Percentiles rank a stretch among this genome's conserved stretches.
Conservation (phyloP, 2,797 vertebrate species). For the Sebastes kiyomatsui region DNA sequence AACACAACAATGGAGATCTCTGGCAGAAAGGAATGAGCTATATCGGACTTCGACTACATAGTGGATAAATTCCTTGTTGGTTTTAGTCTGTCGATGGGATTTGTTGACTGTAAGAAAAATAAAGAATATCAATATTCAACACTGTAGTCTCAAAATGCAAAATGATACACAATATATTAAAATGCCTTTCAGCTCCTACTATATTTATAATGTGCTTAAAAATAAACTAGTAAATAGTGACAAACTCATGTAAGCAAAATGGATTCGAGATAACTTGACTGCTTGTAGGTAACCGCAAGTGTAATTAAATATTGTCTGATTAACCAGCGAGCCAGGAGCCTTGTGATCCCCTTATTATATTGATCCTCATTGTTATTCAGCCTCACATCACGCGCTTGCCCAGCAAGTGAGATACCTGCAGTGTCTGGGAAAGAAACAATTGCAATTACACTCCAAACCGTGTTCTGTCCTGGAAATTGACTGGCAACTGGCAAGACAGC, state of each 20-base stretch:
- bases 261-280: neutral
- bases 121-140: neutral
- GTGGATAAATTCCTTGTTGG: neutral
- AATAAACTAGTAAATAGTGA: neutral
- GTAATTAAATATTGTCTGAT: neutral
- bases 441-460: conserved; percentile 1
- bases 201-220: neutral
- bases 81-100: neutral
- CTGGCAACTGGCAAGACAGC: neutral
- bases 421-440: conserved; percentile 20
- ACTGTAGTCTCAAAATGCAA: neutral
- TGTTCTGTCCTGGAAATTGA: conserved; percentile 9
- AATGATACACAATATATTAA: neutral
- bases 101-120: neutral
- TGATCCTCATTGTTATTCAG: neutral
- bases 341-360: neutral
- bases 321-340: neutral
- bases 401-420: conserved; percentile 16
- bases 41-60: neutral
- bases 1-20: neutral
- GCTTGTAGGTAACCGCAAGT: neutral
- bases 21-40: neutral
- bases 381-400: neutral
- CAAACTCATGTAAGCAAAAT: neutral
- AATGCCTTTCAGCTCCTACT: neutral